Percentiles rank a stretch among this genome's conserved stretches.
Conservation (phyloP, 2,113 vertebrate genomes). For the Macrotus californicus region DNA sequence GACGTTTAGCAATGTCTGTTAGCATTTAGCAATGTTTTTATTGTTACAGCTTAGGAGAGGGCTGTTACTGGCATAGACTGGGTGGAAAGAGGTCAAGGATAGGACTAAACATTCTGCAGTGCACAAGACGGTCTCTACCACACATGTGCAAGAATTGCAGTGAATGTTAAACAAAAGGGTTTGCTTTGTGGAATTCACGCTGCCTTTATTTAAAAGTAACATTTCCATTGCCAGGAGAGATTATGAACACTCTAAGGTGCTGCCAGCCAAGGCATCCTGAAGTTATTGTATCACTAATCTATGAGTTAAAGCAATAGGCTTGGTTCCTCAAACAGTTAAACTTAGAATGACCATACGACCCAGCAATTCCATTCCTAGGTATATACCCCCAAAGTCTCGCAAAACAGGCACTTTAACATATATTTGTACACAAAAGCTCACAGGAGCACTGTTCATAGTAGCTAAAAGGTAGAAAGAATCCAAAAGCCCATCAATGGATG, state of each 20-base stretch:
- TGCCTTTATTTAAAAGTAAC: conserved; percentile 2
- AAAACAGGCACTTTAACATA: not conserved
- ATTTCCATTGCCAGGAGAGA: not conserved
- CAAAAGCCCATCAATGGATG: not conserved
- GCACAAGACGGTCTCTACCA: not conserved
- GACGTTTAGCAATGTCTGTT: not conserved
- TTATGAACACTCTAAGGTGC: conserved; percentile 19
- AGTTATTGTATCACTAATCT: not conserved
- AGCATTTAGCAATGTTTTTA: not conserved
- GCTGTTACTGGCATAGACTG: not conserved
- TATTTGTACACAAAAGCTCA: not conserved
- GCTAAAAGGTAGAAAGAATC: not conserved
- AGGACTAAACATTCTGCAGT: not conserved
- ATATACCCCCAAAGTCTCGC: not conserved
- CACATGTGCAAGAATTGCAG: not conserved
- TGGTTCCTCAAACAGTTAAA: conserved; percentile 17
- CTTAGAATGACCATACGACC: not conserved
- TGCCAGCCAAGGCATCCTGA: conserved; percentile 3
- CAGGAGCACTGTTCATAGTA: not conserved
- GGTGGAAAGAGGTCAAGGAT: not conserved
- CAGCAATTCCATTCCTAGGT: not conserved
- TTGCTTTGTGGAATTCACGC: not conserved
- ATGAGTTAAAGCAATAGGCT: conserved; percentile 18
- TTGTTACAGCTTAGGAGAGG: not conserved
- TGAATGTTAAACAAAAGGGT: conserved; percentile 27